Evolutionary conservation across 2,113 vertebrate genomes (phyloP).

Genomic region (Rissa tridactyla): DNA sequence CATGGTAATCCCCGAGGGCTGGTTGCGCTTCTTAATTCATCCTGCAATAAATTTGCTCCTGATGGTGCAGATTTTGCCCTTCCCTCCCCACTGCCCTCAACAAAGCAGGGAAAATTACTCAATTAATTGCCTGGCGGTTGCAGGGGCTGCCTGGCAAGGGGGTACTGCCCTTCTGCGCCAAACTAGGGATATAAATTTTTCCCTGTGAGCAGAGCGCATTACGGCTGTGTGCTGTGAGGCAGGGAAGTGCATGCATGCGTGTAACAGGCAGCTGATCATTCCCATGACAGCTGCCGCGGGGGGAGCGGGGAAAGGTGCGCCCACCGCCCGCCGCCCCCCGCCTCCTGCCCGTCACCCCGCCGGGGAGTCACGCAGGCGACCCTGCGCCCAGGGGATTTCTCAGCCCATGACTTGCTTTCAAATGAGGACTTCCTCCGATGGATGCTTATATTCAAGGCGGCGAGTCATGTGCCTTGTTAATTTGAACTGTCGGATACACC

Average conservation of each 20-base stretch:
- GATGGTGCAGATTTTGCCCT: constrained; percentile 35
- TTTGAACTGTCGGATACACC: neutral
- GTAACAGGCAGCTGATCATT: constrained; percentile 86
- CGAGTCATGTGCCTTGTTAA: constrained; percentile 4
- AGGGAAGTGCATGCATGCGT: constrained; percentile 84
- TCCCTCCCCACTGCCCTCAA: neutral
- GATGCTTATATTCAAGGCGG: neutral
- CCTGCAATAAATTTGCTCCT: constrained; percentile 7
- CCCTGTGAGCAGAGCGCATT: constrained; percentile 78
- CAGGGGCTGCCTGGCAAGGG: constrained; percentile 3
- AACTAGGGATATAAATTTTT: constrained; percentile 81
- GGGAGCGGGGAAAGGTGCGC: constrained; percentile 72
- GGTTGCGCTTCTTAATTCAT: neutral
- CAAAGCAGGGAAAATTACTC: constrained; percentile 32
- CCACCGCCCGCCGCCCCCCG: constrained; percentile 32
- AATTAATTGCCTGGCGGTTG: neutral
- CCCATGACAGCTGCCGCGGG: constrained; percentile 79
- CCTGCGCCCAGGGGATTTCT: neutral
- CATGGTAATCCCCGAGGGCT: constrained; percentile 26
- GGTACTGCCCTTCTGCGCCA: neutral
- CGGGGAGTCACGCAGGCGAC: constrained; percentile 47
- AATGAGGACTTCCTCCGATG: neutral
- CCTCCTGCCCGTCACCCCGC: constrained; percentile 70
- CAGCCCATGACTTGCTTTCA: constrained; percentile 3
- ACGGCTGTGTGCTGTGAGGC: constrained; percentile 75